phyloP scores from a whole-genome alignment of 2,113 vertebrate species.

The Garra rufa region DNA sequence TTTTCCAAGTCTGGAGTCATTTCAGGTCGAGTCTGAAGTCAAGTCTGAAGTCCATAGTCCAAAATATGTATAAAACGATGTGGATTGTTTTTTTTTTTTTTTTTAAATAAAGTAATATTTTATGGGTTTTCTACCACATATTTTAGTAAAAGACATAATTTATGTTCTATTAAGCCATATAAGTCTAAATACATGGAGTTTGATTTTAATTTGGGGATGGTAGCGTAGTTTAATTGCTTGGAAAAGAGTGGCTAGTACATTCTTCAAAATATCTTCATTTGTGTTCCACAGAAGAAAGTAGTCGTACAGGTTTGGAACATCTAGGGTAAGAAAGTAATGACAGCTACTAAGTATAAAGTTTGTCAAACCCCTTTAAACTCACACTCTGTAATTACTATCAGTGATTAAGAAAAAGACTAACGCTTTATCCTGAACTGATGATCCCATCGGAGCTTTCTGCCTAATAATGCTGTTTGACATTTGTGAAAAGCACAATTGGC shows the following conservation, averaged over 20 bases:
- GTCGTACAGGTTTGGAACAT: neutral
- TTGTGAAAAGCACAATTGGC: conserved; percentile 4
- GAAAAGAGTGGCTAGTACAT: neutral
- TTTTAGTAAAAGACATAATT: too few species aligned
- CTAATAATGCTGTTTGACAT: conserved; percentile 20
- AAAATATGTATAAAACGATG: too few species aligned
- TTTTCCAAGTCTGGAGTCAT: too few species aligned
- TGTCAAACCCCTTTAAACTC: neutral
- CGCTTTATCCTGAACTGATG: neutral
- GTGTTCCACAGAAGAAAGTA: neutral
- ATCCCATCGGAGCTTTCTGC: conserved; percentile 20
- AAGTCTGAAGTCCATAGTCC: too few species aligned
- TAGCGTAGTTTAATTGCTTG: neutral
- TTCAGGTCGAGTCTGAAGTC: too few species aligned
- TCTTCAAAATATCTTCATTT: neutral
- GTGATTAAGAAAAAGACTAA: neutral
- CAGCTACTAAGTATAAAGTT: neutral
- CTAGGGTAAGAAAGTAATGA: neutral
- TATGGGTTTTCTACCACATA: too few species aligned
- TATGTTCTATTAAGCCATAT: too few species aligned
- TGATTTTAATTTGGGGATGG: too few species aligned
- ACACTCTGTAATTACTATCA: neutral
- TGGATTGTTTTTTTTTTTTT: too few species aligned
- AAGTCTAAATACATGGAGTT: too few species aligned
- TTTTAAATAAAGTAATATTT: too few species aligned